These are phyloP conservation scores for Rhinolophus ferrumequinum DNA, from an alignment of 2,113 vertebrate species.

Conservation along the genomic window DNA sequence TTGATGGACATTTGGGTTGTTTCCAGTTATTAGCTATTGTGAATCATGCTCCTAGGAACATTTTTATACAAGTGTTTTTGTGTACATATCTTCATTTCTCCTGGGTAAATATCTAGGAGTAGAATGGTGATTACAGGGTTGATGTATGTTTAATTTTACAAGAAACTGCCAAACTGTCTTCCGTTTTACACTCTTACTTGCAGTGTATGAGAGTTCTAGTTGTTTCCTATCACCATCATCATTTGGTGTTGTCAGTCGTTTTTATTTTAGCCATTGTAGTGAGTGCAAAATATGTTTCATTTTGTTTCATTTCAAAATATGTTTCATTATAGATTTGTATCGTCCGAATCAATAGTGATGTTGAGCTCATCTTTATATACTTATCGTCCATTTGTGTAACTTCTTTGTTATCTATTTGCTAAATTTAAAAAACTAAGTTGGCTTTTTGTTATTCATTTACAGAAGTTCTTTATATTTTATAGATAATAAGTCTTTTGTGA, in stretches of 20 bases:
- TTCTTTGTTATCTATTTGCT: neutral
- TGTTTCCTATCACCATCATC: neutral
- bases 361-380: neutral
- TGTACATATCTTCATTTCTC: neutral
- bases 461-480: neutral
- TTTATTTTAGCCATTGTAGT: neutral
- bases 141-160: neutral
- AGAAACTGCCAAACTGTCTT: neutral
- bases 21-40: neutral
- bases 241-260: neutral
- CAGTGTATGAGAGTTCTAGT: neutral
- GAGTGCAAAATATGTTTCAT: neutral
- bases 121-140: neutral
- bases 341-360: neutral
- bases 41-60: neutral
- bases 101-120: neutral
- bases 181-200: neutral
- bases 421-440: neutral
- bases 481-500: neutral
- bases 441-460: conserved; percentile 22
- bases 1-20: neutral
- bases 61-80: neutral
- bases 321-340: neutral
- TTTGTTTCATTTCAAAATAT: neutral
- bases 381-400: neutral